phyloP scores from a whole-genome alignment of 2,888 invertebrate species.

The Melolontha melolontha region DNA sequence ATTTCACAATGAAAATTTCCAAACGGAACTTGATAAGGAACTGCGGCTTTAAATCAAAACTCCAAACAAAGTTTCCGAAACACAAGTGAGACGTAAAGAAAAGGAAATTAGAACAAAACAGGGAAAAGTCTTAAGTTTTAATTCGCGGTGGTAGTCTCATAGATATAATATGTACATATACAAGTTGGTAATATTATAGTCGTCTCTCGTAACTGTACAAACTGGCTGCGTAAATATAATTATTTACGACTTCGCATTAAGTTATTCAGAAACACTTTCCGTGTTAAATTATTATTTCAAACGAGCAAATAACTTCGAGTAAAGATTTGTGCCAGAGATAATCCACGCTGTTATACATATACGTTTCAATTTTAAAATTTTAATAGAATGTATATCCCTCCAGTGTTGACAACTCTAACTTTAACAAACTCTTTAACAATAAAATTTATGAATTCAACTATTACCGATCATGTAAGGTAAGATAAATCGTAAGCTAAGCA shows the following conservation, averaged over 20 bases:
- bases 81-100: background rate
- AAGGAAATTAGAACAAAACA: background rate
- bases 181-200: slow-evolving; percentile 3
- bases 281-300: slow-evolving; percentile 34
- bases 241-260: slow-evolving; percentile 29
- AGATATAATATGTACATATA: too few relatives aligned
- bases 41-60: slow-evolving; percentile 4
- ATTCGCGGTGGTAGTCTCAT: too few relatives aligned
- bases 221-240: slow-evolving; percentile 30
- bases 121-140: background rate
- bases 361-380: slow-evolving; percentile 20
- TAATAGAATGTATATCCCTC: background rate
- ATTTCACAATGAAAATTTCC: background rate
- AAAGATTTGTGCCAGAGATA: slow-evolving; percentile 28
- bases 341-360: slow-evolving; percentile 1
- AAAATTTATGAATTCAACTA: too few relatives aligned
- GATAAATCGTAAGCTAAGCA: too few relatives aligned
- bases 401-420: background rate
- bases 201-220: slow-evolving; percentile 12
- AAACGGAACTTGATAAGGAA: background rate
- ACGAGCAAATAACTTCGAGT: slow-evolving; percentile 27
- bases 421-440: too few relatives aligned
- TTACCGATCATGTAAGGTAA: too few relatives aligned
- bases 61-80: slow-evolving; percentile 10
- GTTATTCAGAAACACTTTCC: slow-evolving; percentile 37